Evolutionary conservation across 2,113 vertebrate species (phyloP).

Genomic region (Tachuris rubrigastra): DNA sequence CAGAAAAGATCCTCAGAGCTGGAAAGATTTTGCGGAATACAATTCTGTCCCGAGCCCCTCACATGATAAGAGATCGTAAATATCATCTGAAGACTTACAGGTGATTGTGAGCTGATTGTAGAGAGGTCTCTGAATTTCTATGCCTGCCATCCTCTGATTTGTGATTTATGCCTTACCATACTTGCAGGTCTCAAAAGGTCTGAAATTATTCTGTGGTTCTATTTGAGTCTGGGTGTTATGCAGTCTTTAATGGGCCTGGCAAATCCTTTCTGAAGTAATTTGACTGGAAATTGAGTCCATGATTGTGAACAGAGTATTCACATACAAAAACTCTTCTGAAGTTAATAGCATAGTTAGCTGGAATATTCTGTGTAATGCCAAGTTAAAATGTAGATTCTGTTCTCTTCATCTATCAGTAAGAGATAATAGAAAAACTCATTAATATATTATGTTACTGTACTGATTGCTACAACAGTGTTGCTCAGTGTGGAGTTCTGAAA

Average conservation of each 20-base stretch:
- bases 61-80: conserved; percentile 98
- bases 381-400: conserved; percentile 18
- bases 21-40: conserved; percentile 88
- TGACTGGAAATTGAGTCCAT: conserved; percentile 40
- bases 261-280: conserved; percentile 48
- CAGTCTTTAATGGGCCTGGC: conserved; percentile 19
- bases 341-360: conserved; percentile 18
- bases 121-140: conserved; percentile 28
- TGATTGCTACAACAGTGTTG: neutral
- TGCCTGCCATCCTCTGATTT: conserved; percentile 5
- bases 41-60: conserved; percentile 89
- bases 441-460: neutral
- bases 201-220: conserved; percentile 23
- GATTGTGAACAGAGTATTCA: conserved; percentile 22
- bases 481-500: neutral
- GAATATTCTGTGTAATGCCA: neutral
- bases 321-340: neutral
- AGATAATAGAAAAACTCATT: conserved; percentile 19
- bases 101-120: conserved; percentile 73
- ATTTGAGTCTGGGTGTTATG: conserved; percentile 38
- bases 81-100: conserved; percentile 96
- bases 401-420: neutral
- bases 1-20: conserved; percentile 91
- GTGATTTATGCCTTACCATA: conserved; percentile 2
- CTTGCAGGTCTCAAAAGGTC: neutral